These are phyloP conservation scores for Heliconius hermathena DNA, from an alignment of 1,140 invertebrate genomes.

Conservation along the genomic window DNA sequence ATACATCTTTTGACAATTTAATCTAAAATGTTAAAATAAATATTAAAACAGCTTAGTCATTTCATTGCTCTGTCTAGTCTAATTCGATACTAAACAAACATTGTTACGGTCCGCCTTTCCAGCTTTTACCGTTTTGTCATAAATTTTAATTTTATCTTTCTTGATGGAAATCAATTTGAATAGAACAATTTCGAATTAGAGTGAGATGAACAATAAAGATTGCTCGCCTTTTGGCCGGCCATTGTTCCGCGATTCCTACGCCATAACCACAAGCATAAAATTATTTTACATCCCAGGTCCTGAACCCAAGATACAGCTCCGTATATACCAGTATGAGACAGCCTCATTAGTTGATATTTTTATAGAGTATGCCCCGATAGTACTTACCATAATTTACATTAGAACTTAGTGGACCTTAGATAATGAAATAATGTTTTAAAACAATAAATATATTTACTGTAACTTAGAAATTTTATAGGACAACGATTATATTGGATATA, in stretches of 20 bases:
- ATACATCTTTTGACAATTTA: conserved; percentile 34
- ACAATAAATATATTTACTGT: conserved; percentile 1
- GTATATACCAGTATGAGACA: not conserved
- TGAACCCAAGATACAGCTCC: conserved; percentile 32
- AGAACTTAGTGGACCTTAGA: no score
- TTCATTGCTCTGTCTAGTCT: conserved; percentile 47
- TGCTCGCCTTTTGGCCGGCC: conserved; percentile 54
- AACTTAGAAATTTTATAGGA: not conserved
- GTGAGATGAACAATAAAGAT: conserved; percentile 72
- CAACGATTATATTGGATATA: not conserved
- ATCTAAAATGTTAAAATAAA: conserved; percentile 42
- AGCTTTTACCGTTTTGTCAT: conserved; percentile 64
- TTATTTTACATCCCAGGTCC: conserved; percentile 42
- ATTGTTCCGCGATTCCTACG: conserved; percentile 71
- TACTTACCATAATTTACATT: no score
- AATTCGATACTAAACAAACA: conserved; percentile 65
- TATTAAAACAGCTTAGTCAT: conserved; percentile 47
- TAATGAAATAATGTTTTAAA: not conserved
- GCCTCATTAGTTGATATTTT: conserved; percentile 4
- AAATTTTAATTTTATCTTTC: conserved; percentile 66
- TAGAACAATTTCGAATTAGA: conserved; percentile 66
- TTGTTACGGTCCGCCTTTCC: conserved; percentile 52
- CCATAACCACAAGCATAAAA: conserved; percentile 57
- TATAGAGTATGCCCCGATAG: not conserved
- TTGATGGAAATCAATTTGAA: conserved; percentile 69